phyloP scores from a whole-genome alignment of 2,797 vertebrate species.

The Alcedo quadribrachys region DNA sequence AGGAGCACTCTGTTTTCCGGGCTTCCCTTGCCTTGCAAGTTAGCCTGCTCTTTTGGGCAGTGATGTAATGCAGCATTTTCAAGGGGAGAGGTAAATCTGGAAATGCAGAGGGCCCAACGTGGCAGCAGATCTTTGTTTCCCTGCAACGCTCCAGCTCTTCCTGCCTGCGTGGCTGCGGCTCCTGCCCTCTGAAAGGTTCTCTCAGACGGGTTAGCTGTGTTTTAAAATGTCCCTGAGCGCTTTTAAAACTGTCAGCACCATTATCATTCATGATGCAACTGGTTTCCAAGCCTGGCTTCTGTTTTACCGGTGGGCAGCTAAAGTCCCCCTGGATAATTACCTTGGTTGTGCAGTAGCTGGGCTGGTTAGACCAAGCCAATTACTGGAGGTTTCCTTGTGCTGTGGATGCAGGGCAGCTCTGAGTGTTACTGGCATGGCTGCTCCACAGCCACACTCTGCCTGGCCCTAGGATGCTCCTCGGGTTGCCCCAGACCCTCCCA shows the following conservation, averaged over 20 bases:
- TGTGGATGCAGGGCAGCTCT: accelerated
- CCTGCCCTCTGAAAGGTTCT: neutral
- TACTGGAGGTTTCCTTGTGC: neutral
- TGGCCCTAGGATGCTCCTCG: neutral
- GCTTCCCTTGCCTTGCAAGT: neutral
- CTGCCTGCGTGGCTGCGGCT: accelerated
- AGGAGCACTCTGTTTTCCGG: neutral
- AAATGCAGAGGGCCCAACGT: neutral
- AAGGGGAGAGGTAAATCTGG: neutral
- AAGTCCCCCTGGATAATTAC: conserved; percentile 20
- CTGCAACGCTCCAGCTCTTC: neutral
- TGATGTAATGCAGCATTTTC: neutral
- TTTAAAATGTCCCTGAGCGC: conserved; percentile 34
- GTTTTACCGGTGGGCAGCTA: conserved; percentile 49
- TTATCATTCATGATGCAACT: conserved; percentile 62
- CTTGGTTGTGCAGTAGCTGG: neutral
- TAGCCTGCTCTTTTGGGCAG: neutral
- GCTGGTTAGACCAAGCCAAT: neutral
- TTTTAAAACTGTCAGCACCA: conserved; percentile 70
- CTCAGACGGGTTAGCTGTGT: neutral
- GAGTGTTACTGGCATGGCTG: neutral
- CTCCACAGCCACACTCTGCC: accelerated
- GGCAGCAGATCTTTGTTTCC: conserved; percentile 11
- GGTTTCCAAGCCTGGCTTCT: conserved; percentile 43
- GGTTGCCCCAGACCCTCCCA: neutral